Percentiles rank a stretch among this genome's conserved stretches.
Conservation (phyloP, 2,797 vertebrate species). For the Paratrypauchen microcephalus region DNA sequence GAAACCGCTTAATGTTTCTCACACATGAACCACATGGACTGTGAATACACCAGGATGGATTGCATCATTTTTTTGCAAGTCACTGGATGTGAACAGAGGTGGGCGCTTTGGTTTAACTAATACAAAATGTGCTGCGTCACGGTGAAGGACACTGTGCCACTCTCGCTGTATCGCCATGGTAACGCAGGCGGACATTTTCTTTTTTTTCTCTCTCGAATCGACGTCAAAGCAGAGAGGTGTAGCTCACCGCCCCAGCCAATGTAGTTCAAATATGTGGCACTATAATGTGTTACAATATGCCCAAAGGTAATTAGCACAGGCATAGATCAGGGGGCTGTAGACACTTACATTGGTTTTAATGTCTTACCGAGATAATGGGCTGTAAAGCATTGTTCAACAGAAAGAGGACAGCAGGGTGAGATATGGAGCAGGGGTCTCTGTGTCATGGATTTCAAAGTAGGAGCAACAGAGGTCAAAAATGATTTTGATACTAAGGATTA, state of each 20-base stretch:
- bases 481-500: too few species aligned
- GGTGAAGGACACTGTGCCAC: slow-evolving; percentile 8
- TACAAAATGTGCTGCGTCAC: slow-evolving; percentile 21
- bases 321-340: slow-evolving; percentile 10
- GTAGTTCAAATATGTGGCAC: background rate
- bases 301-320: background rate
- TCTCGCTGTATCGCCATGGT: slow-evolving; percentile 10
- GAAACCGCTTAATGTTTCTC: background rate
- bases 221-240: background rate
- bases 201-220: background rate
- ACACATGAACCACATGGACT: background rate
- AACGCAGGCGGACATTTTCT: background rate
- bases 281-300: slow-evolving; percentile 1
- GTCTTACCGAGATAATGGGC: slow-evolving; percentile 1
- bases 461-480: too few species aligned
- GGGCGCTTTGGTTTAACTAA: background rate
- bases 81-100: slow-evolving; percentile 1
- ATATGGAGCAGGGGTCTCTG: background rate
- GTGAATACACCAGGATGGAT: background rate
- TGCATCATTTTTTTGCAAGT: background rate
- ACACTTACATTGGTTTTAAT: slow-evolving; percentile 4
- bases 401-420: background rate
- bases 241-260: background rate
- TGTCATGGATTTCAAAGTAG: too few species aligned
- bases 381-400: background rate